Percentiles rank a stretch among this genome's conserved stretches.
phyloP scores from a whole-genome alignment of 1,140 invertebrate species.

The Gyrodactylus bullatarudis region DNA sequence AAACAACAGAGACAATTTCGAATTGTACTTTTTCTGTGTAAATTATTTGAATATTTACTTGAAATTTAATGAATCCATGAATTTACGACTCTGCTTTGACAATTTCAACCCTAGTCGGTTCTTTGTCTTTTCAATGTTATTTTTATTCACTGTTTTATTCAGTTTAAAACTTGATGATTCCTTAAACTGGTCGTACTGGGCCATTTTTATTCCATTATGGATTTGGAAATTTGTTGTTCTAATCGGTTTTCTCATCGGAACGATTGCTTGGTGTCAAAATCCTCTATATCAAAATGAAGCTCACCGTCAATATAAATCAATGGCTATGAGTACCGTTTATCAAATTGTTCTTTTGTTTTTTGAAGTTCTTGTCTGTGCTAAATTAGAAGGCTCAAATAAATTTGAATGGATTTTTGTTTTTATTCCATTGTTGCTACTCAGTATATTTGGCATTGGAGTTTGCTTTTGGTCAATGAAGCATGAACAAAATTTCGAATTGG shows the following conservation, averaged over 20 bases:
- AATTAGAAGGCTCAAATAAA: not conserved
- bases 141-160: not conserved
- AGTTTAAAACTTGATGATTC: constrained; percentile 1
- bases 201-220: constrained; percentile 1
- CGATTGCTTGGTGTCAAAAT: not conserved
- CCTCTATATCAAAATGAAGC: not conserved
- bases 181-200: not conserved
- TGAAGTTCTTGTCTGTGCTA: not conserved
- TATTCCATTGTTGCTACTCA: not conserved
- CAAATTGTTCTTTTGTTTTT: not conserved
- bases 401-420: constrained; percentile 4
- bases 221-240: not conserved
- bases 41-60: no score
- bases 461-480: constrained; percentile 1
- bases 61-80: no score
- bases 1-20: no score
- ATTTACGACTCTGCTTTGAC: not conserved
- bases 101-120: constrained; percentile 2
- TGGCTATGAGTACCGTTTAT: not conserved
- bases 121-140: not conserved
- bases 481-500: not conserved
- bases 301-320: not conserved
- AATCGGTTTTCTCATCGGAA: not conserved
- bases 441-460: not conserved
- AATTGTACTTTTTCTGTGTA: no score